These are phyloP conservation scores for Morpho helenor DNA, from an alignment of 2,888 invertebrate genomes.

Conservation along the genomic window DNA sequence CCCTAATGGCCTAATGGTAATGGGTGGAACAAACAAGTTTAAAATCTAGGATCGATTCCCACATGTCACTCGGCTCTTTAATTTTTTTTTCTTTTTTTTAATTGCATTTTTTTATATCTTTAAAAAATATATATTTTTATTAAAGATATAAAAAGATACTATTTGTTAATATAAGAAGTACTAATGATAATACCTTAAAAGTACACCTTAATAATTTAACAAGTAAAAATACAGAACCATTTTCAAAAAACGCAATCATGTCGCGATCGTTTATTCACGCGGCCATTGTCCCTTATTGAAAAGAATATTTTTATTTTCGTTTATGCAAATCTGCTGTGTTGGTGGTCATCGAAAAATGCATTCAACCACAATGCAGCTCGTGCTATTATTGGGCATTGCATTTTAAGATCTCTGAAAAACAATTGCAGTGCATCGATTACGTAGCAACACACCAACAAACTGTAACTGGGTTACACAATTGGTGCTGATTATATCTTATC, in stretches of 20 bases:
- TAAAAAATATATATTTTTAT: too few species aligned
- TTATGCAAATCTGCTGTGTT: constrained; percentile 24
- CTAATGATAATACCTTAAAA: too few species aligned
- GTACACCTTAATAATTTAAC: background rate
- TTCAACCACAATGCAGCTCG: constrained; percentile 15
- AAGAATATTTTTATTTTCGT: constrained; percentile 22
- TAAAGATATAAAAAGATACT: too few species aligned
- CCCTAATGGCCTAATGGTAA: too few species aligned
- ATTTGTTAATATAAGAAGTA: too few species aligned
- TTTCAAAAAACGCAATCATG: constrained; percentile 10
- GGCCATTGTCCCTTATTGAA: constrained; percentile 21
- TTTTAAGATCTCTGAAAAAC: constrained; percentile 3
- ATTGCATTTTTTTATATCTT: too few species aligned
- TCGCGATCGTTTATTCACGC: constrained; percentile 8
- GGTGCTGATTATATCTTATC: constrained; percentile 22
- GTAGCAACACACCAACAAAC: constrained; percentile 7
- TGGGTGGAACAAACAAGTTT: too few species aligned
- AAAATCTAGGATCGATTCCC: too few species aligned
- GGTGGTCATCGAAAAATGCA: constrained; percentile 26
- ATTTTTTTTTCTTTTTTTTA: too few species aligned
- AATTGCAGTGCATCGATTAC: background rate
- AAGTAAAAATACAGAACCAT: constrained; percentile 1
- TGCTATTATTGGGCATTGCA: constrained; percentile 8
- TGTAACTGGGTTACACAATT: constrained; percentile 18
- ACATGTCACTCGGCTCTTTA: too few species aligned